A percentile compares a stretch with the other conserved stretches of the same genome.
Evolutionary conservation across 2,888 invertebrate species (phyloP).

Genomic region (Ormyrus labotus): DNA sequence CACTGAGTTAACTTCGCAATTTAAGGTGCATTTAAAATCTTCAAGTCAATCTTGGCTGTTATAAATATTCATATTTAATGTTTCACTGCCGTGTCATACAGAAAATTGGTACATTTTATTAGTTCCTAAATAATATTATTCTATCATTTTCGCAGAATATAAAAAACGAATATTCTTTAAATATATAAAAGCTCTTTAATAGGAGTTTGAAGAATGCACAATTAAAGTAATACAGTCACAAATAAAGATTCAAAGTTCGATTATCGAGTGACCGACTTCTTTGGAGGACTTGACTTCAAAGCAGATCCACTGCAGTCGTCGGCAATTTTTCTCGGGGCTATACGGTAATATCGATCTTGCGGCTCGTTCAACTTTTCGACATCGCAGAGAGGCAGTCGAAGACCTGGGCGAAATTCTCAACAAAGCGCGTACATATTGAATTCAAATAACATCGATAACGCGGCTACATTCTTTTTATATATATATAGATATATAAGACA

Average conservation of each 20-base stretch:
- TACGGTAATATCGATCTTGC: background rate
- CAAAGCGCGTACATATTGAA: conserved; percentile 32
- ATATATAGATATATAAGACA: background rate
- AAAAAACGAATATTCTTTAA: too few relatives aligned
- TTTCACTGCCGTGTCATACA: too few relatives aligned
- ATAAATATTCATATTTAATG: too few relatives aligned
- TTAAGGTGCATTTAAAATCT: background rate
- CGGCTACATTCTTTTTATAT: background rate
- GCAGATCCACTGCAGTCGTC: conserved; percentile 3
- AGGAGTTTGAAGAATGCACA: background rate
- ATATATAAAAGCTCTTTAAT: too few relatives aligned
- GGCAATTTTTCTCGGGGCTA: conserved; percentile 1
- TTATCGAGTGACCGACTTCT: background rate
- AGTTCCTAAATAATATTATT: too few relatives aligned
- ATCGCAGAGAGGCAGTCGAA: background rate
- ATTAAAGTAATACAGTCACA: too few relatives aligned
- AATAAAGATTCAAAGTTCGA: too few relatives aligned
- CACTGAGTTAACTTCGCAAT: background rate
- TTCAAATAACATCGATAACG: conserved; percentile 13
- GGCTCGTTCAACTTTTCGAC: background rate
- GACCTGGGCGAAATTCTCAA: background rate
- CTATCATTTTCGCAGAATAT: too few relatives aligned
- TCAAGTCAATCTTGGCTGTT: background rate
- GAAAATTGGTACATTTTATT: too few relatives aligned
- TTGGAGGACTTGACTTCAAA: background rate